A percentile compares a stretch with the other conserved stretches of the same genome.
These are phyloP conservation scores for Podarcis raffonei DNA, from an alignment of 2,113 vertebrate genomes.

Conservation along the genomic window DNA sequence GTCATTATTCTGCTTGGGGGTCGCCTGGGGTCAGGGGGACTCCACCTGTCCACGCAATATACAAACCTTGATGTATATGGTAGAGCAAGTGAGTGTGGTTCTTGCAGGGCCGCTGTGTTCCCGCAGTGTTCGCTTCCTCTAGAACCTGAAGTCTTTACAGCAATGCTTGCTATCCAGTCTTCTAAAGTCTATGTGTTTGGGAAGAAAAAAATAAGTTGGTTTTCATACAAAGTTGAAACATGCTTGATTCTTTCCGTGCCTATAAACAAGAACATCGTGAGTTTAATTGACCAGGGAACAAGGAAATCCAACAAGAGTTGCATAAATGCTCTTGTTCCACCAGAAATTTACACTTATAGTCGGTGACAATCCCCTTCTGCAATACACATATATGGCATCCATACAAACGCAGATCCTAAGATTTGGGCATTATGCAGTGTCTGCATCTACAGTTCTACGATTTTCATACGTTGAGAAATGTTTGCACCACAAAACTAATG, in stretches of 20 bases:
- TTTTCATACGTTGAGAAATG: background rate
- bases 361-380: background rate
- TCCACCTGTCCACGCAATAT: background rate
- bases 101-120: slow-evolving; percentile 41
- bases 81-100: slow-evolving; percentile 68
- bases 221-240: slow-evolving; percentile 26
- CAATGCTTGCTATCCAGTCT: slow-evolving; percentile 82
- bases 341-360: background rate
- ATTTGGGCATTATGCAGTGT: too few species aligned
- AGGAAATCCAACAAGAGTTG: background rate
- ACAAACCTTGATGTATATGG: slow-evolving; percentile 79
- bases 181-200: slow-evolving; percentile 72
- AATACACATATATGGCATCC: background rate
- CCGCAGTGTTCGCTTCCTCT: slow-evolving; percentile 65
- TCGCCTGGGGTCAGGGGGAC: too few species aligned
- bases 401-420: background rate
- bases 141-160: slow-evolving; percentile 55
- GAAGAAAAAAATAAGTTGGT: slow-evolving; percentile 29
- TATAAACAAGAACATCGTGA: background rate
- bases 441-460: background rate
- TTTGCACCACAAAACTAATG: background rate
- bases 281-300: background rate
- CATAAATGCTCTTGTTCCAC: background rate
- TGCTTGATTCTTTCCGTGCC: background rate
- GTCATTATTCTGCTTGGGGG: too few species aligned